phyloP scores from a whole-genome alignment of 2,113 vertebrate species.

The Colistium nudipinnis region DNA sequence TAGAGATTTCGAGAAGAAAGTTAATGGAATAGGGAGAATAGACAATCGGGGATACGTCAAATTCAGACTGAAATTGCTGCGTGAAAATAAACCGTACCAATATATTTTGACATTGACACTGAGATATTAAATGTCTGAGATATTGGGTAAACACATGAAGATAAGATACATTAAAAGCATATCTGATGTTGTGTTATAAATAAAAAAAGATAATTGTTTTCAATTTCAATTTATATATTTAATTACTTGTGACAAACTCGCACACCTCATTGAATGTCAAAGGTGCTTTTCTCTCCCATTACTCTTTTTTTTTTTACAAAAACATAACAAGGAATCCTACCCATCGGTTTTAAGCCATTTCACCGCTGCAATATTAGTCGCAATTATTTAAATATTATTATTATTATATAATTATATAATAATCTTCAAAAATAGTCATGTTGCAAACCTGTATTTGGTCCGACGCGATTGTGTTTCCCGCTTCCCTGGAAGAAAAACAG shows the following conservation, averaged over 20 bases:
- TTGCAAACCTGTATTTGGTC: conserved; percentile 85
- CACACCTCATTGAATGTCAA: too few species aligned
- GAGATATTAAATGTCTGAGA: background rate
- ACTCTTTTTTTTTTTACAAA: background rate
- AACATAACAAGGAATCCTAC: background rate
- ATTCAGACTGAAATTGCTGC: conserved; percentile 8
- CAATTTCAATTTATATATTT: too few species aligned
- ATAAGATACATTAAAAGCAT: too few species aligned
- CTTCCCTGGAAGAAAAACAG: conserved; percentile 80
- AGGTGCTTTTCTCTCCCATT: too few species aligned
- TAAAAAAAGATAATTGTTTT: too few species aligned
- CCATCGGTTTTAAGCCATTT: background rate
- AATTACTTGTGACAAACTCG: too few species aligned
- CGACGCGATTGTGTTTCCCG: conserved; percentile 85
- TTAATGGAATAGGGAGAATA: conserved; percentile 5
- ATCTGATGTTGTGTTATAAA: too few species aligned
- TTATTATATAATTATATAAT: too few species aligned
- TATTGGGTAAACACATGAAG: too few species aligned
- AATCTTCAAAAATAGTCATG: too few species aligned
- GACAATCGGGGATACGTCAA: background rate
- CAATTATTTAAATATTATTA: background rate
- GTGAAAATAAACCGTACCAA: background rate
- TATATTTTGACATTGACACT: background rate
- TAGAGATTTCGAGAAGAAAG: background rate
- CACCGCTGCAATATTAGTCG: conserved; percentile 7